Conservation (phyloP, 2,888 invertebrate genomes). For the Melipona beecheii region DNA sequence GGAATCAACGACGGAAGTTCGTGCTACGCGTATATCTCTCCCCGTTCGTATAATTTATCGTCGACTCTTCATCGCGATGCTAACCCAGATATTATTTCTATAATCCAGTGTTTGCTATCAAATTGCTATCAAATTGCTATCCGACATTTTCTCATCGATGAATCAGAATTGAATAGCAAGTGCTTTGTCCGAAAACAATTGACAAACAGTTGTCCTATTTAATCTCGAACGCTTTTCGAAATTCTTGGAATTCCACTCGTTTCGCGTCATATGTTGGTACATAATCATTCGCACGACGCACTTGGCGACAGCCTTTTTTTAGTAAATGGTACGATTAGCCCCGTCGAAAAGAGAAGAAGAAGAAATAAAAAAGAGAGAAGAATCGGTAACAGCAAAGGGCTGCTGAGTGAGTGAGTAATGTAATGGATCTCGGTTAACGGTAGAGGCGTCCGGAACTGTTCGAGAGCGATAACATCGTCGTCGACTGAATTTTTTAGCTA, state of each 20-base stretch:
- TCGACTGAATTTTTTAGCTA: constrained; percentile 80
- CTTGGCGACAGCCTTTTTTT: constrained; percentile 19
- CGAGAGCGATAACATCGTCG: constrained; percentile 56
- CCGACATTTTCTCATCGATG: background rate
- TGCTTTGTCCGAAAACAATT: background rate
- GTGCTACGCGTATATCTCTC: background rate
- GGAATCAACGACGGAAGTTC: constrained; percentile 24
- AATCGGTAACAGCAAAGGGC: constrained; percentile 61
- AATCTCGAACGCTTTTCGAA: background rate
- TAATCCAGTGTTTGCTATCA: constrained; percentile 18
- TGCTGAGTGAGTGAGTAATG: constrained; percentile 67
- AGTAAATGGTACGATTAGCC: constrained; percentile 29
- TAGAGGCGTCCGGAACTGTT: constrained; percentile 48
- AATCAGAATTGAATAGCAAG: background rate
- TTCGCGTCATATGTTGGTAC: background rate
- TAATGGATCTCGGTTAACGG: constrained; percentile 70
- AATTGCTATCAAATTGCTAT: no score
- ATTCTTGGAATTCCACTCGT: background rate
- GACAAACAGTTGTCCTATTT: background rate
- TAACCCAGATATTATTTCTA: constrained; percentile 10
- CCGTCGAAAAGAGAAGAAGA: background rate
- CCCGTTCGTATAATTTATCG: constrained; percentile 28
- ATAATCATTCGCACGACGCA: background rate
- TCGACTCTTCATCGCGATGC: constrained; percentile 28
- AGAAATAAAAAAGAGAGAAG: constrained; percentile 44